Evolutionary conservation across 2,888 invertebrate species (phyloP).

Genomic region (Pheosia tremula): DNA sequence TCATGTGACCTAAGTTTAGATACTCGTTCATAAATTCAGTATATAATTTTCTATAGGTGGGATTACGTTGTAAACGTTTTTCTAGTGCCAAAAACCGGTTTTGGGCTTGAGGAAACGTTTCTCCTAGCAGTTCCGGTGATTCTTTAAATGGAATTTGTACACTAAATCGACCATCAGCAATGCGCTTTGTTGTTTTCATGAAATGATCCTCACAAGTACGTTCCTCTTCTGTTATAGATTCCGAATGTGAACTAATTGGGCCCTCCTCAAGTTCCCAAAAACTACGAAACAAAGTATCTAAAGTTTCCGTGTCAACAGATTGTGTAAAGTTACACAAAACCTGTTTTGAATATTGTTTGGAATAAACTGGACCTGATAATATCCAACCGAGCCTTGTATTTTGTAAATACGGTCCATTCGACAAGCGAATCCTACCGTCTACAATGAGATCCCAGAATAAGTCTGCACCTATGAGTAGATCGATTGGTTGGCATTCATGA

Average conservation of each 20-base stretch:
- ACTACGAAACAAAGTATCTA: too few relatives aligned
- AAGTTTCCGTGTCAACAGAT: too few relatives aligned
- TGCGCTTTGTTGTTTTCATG: background rate
- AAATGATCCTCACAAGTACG: background rate
- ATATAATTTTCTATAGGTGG: constrained; percentile 6
- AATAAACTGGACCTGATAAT: constrained; percentile 7
- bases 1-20: background rate
- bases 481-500: constrained; percentile 7
- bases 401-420: constrained; percentile 6
- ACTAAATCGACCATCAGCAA: constrained; percentile 8
- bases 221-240: background rate
- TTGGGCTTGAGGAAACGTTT: constrained; percentile 3
- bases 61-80: constrained; percentile 5
- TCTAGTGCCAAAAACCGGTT: constrained; percentile 12
- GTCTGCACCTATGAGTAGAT: too few relatives aligned
- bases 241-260: background rate
- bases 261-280: constrained; percentile 2
- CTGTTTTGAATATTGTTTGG: background rate
- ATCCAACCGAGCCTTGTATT: constrained; percentile 14
- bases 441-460: constrained; percentile 15
- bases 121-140: constrained; percentile 3
- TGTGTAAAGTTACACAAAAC: background rate
- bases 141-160: constrained; percentile 12
- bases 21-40: background rate
- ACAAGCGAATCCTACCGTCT: constrained; percentile 5